Base-by-base conservation (phyloP, 1,140 invertebrate genomes). In the Palaemon carinicauda region DNA sequence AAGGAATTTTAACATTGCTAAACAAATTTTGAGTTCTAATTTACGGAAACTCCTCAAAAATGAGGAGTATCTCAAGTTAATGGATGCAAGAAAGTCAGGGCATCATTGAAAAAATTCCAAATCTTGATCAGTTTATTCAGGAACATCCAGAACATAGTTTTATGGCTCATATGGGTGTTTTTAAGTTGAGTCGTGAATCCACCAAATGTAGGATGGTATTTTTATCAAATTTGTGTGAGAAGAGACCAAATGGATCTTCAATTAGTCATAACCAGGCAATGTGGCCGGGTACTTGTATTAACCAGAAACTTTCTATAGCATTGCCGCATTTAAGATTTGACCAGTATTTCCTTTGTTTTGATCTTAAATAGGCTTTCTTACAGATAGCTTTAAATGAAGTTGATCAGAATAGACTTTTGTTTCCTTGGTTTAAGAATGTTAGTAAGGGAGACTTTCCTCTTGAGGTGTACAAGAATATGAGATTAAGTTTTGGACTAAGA, bases 191-290 rank as follows among this genome's bases (percentile, higher is more conserved):
- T 4, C 21, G 56, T 3, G 80, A 82, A 24, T 69, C 80, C 14
- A 82, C 80, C 29, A 71, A 82, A 82, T 82, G 80, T 19, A 24
- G 56, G 21, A 65, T 82, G 33, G 80, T 82, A 21, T 82, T 82
- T 69, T 69, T 41, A 9, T 41, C 33, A 41, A 41, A 41, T 41
- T 41, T 41, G 9, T 41, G 33, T 41, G 33, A 41, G 56, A 69
- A 24, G 15, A 41, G 33, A 17, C 60, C 3, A 41, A 27, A 29
- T 21, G 15, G 1, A 14, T 29, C 21, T 1, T 27, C 69, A 33
- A 82, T 82, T 24, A 60, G 53, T 19, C 56, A 71, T 51, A 69
- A 81, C 53, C 29, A 24, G 41, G 24, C 41, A 17, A 29, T 81
- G 12, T 33, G 7, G 17, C 24, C 2, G 21, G 31, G 80, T 60